phyloP scores from a whole-genome alignment of 1,140 invertebrate species.

The Leguminivora glycinivorella region DNA sequence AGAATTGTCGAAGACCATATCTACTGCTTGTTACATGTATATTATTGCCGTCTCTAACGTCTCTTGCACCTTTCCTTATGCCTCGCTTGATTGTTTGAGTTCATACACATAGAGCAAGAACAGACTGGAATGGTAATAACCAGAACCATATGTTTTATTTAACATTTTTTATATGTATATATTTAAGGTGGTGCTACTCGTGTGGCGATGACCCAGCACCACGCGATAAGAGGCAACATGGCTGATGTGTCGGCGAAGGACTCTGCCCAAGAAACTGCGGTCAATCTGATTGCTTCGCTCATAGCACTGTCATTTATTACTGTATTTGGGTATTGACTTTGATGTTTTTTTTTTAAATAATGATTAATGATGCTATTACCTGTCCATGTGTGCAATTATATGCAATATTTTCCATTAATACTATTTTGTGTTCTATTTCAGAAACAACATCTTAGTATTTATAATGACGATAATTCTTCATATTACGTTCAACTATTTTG shows the following conservation, averaged over 20 bases:
- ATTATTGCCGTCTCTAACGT: no score
- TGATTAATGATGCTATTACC: neutral
- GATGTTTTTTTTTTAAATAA: neutral
- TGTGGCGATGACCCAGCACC: slow-evolving; percentile 95
- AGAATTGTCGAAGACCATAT: no score
- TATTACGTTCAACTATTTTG: slow-evolving; percentile 91
- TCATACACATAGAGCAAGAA: no score
- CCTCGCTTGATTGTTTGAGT: no score
- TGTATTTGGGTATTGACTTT: slow-evolving; percentile 44
- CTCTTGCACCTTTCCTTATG: no score
- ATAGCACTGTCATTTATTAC: slow-evolving; percentile 88
- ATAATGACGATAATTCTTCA: slow-evolving; percentile 88
- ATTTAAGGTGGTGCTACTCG: slow-evolving; percentile 88
- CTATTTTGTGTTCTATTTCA: slow-evolving; percentile 52
- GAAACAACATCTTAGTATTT: slow-evolving; percentile 49
- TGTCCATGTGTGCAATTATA: slow-evolving; percentile 40
- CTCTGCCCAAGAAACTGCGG: slow-evolving; percentile 96
- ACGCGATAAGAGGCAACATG: slow-evolving; percentile 92
- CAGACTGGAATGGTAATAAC: no score
- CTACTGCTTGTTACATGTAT: no score
- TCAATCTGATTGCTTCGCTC: slow-evolving; percentile 92
- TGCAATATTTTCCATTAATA: no score
- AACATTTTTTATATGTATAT: neutral
- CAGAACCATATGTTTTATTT: neutral
- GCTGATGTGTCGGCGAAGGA: slow-evolving; percentile 98